Percentiles rank a stretch among this genome's conserved stretches.
Evolutionary conservation across 2,888 invertebrate species (phyloP).

Genomic region (Zeuzera pyrina): DNA sequence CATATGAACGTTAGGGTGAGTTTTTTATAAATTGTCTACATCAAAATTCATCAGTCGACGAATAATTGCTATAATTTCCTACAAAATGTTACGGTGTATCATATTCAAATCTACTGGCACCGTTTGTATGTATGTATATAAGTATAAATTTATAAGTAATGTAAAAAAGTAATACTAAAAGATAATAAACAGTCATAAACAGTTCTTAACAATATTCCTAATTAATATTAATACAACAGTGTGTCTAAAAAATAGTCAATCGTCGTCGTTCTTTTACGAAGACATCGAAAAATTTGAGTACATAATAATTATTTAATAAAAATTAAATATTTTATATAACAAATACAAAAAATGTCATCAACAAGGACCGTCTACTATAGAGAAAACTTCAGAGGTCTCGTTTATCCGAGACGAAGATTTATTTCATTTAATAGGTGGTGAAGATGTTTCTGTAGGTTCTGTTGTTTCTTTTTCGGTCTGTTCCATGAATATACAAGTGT

Average conservation of each 20-base stretch:
- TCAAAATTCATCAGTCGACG: too few species aligned
- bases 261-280: conserved; percentile 32
- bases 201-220: too few species aligned
- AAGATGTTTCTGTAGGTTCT: conserved; percentile 13
- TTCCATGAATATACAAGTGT: conserved; percentile 45
- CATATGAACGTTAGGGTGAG: too few species aligned
- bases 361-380: conserved; percentile 21
- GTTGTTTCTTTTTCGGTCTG: conserved; percentile 18
- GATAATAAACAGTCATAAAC: too few species aligned
- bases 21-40: too few species aligned
- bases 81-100: too few species aligned
- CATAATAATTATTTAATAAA: conserved; percentile 17
- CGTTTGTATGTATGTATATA: too few species aligned
- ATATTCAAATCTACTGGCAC: too few species aligned
- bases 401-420: conserved; percentile 17
- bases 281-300: conserved; percentile 41
- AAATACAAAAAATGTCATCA: conserved; percentile 40
- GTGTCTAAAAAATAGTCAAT: conserved; percentile 46
- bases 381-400: conserved; percentile 15
- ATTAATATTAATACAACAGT: conserved; percentile 34
- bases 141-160: too few species aligned
- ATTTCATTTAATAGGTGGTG: conserved; percentile 27
- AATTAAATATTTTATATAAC: conserved; percentile 41
- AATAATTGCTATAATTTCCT: too few species aligned
- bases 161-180: too few species aligned